phyloP scores from a whole-genome alignment of 2,797 vertebrate genomes.

The Tokudaia tokunoshimensis region DNA sequence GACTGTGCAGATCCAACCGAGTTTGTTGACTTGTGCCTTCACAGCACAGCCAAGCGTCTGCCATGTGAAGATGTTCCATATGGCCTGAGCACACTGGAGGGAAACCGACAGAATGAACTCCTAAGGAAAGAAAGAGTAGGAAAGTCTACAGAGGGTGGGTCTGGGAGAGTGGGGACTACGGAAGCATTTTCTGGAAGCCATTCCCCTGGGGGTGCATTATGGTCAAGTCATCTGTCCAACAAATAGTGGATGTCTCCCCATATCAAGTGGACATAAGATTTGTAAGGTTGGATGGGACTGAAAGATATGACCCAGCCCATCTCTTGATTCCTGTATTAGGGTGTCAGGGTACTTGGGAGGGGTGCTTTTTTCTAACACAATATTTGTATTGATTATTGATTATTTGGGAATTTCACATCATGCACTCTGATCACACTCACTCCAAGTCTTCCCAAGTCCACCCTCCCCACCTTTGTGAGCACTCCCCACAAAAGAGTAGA shows the following conservation, averaged over 20 bases:
- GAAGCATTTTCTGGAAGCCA: neutral
- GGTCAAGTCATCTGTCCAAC: neutral
- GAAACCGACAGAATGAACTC: neutral
- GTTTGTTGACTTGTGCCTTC: neutral
- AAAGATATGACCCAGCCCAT: neutral
- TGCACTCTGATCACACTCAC: neutral
- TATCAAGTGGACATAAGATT: neutral
- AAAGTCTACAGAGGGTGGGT: neutral
- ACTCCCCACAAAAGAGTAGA: neutral
- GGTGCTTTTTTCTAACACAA: neutral
- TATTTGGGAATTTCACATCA: neutral
- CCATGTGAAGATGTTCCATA: fast-evolving
- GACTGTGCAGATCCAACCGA: neutral
- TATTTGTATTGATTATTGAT: neutral
- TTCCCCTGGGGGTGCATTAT: neutral
- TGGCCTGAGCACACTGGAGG: neutral
- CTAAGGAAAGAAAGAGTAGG: neutral
- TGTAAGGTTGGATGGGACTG: neutral
- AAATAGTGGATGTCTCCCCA: neutral
- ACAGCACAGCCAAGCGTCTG: neutral
- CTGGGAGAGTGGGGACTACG: neutral
- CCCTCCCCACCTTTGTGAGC: neutral
- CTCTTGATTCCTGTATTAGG: neutral
- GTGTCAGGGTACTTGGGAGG: neutral
- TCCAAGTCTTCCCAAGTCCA: neutral